Percentiles rank a stretch among this genome's conserved stretches.
phyloP scores from a whole-genome alignment of 2,113 vertebrate species.

The Pelmatolapia mariae region DNA sequence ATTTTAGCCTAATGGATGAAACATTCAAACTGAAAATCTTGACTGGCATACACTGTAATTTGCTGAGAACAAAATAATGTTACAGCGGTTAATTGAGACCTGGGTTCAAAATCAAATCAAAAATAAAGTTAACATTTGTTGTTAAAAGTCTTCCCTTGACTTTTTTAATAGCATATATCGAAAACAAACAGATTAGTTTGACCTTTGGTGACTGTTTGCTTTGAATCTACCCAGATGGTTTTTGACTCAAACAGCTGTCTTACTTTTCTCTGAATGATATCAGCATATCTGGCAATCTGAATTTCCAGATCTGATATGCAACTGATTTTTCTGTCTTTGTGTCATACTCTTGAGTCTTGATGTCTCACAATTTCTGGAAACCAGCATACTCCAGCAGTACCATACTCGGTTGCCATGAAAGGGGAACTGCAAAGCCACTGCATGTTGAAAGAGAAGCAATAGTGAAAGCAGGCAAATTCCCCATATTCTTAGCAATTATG shows the following conservation, averaged over 20 bases:
- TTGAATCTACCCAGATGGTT: not conserved
- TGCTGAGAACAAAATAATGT: not conserved
- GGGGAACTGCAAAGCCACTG: not conserved
- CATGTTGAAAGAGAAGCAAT: not conserved
- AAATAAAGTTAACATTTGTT: not conserved
- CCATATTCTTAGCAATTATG: not conserved
- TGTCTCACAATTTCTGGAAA: not conserved
- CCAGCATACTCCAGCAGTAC: not conserved
- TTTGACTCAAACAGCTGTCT: not conserved
- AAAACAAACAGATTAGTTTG: not conserved
- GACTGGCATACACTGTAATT: not conserved
- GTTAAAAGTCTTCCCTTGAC: not conserved
- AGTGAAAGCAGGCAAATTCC: not conserved
- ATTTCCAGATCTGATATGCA: not conserved
- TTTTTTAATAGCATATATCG: not conserved
- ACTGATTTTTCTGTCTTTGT: not conserved
- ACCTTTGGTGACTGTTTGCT: not conserved
- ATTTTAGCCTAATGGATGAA: not conserved
- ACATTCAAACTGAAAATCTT: not conserved
- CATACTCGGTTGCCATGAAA: not conserved
- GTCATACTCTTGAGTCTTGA: not conserved
- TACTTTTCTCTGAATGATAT: not conserved
- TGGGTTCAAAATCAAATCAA: not conserved
- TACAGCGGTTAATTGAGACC: not conserved
- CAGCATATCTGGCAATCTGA: not conserved